Evolutionary conservation across 2,888 invertebrate genomes (phyloP).

Genomic region (Hemithea aestivaria): DNA sequence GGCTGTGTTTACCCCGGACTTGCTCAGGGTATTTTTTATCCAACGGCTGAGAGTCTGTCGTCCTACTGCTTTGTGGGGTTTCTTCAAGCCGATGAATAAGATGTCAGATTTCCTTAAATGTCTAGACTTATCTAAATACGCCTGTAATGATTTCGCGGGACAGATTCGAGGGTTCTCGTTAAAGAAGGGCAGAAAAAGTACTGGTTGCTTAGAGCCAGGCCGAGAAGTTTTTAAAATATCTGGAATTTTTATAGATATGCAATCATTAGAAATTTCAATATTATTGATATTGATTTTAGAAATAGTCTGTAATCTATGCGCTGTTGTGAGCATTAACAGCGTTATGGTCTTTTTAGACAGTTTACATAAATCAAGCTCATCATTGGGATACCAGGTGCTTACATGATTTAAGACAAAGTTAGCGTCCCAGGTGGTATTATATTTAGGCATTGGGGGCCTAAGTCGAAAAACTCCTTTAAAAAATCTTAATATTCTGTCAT

Average conservation of each 20-base stretch:
- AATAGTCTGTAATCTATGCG: constrained; percentile 11
- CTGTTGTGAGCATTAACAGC: background rate
- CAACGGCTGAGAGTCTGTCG: background rate
- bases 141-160: background rate
- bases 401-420: background rate
- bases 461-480: background rate
- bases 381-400: background rate
- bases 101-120: background rate
- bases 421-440: background rate
- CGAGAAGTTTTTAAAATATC: constrained; percentile 1
- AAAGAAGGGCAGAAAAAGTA: background rate
- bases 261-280: background rate
- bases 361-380: background rate
- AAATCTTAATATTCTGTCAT: background rate
- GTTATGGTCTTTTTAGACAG: background rate
- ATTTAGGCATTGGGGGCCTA: background rate
- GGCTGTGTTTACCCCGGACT: background rate
- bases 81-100: constrained; percentile 1
- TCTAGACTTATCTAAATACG: background rate
- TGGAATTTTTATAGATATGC: background rate
- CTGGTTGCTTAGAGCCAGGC: background rate
- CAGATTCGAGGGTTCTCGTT: background rate
- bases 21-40: background rate
- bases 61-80: background rate
- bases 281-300: constrained; percentile 1